Percentiles rank a stretch among this genome's conserved stretches.
phyloP scores from a whole-genome alignment of 2,888 invertebrate genomes.

The Macrosoma leucophasiata region DNA sequence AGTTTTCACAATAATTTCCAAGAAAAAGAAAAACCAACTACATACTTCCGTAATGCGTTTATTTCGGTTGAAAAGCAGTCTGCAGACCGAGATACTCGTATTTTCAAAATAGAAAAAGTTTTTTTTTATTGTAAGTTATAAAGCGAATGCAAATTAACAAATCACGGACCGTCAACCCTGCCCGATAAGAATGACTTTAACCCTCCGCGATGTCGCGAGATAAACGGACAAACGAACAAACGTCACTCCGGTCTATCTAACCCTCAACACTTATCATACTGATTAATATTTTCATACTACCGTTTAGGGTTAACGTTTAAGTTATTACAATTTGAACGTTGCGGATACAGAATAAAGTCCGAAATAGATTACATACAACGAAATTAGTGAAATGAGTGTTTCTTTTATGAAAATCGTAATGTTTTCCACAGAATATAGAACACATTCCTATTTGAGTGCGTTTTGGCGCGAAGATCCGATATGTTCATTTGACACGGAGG shows the following conservation, averaged over 20 bases:
- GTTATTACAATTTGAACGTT: neutral
- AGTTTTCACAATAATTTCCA: no score
- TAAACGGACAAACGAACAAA: constrained; percentile 40
- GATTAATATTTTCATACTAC: constrained; percentile 44
- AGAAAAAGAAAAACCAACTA: no score
- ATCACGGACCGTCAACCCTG: constrained; percentile 28
- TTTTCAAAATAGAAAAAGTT: no score
- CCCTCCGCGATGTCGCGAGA: constrained; percentile 39
- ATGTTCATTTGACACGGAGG: constrained; percentile 48
- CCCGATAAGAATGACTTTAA: constrained; percentile 21
- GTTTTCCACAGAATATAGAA: constrained; percentile 6
- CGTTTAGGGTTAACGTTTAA: constrained; percentile 35
- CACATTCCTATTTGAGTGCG: no score
- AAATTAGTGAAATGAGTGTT: neutral
- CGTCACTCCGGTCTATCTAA: constrained; percentile 27
- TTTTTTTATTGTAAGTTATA: no score
- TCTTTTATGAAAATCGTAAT: constrained; percentile 9
- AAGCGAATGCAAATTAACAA: constrained; percentile 14
- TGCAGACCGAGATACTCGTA: no score
- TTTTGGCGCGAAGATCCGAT: constrained; percentile 10
- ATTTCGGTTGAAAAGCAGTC: no score
- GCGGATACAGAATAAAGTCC: no score
- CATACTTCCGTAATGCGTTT: no score
- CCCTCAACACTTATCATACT: constrained; percentile 38
- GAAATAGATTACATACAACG: neutral